These are phyloP conservation scores for Typhlichthys eigenmanni DNA, from an alignment of 2,797 vertebrate species.

Conservation along the genomic window DNA sequence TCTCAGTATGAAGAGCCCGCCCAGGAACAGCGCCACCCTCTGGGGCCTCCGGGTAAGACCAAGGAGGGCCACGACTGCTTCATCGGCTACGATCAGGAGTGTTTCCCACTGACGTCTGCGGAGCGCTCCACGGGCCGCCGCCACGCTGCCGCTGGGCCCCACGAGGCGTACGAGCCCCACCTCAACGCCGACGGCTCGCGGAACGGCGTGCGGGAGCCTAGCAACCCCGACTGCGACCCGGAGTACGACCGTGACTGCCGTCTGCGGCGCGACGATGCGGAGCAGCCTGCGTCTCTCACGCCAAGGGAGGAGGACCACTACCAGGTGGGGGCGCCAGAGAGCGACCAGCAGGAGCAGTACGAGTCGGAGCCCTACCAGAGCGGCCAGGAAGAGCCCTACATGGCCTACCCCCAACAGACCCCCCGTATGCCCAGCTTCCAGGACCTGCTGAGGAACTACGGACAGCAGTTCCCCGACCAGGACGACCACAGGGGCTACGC, in stretches of 20 bases:
- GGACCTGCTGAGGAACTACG: conserved; percentile 76
- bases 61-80: conserved; percentile 83
- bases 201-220: conserved; percentile 72
- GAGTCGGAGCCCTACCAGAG: conserved; percentile 76
- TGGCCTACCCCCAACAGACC: conserved; percentile 60
- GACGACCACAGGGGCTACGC: conserved; percentile 71
- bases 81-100: conserved; percentile 80
- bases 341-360: conserved; percentile 51
- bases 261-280: conserved; percentile 69
- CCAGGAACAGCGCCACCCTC: conserved; percentile 62
- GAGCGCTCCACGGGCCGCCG: conserved; percentile 55
- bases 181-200: conserved; percentile 67
- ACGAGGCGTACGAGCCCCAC: conserved; percentile 76
- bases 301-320: conserved; percentile 37
- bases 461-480: conserved; percentile 70
- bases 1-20: conserved; percentile 54
- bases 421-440: conserved; percentile 71
- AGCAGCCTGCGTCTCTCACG: conserved; percentile 29
- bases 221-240: conserved; percentile 79
- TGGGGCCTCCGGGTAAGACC: conserved; percentile 80
- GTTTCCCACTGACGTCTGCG: conserved; percentile 61
- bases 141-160: conserved; percentile 38
- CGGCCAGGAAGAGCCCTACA: conserved; percentile 78
- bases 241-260: conserved; percentile 79
- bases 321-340: conserved; percentile 38